phyloP scores from a whole-genome alignment of 1,140 invertebrate genomes.

The Rhizoglyphus robini region DNA sequence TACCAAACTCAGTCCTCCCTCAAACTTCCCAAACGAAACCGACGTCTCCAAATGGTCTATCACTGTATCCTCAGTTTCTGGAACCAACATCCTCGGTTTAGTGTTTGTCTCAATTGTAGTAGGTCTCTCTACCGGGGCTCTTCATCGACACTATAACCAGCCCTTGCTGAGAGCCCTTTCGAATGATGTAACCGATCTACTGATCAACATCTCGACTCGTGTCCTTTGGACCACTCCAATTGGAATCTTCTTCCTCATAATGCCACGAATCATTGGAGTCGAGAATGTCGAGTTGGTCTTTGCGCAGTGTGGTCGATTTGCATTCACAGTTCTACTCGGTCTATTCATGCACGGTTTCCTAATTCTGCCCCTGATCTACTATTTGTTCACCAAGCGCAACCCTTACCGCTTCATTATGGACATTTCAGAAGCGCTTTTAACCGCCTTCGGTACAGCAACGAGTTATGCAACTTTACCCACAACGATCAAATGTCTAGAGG shows the following conservation, averaged over 20 bases:
- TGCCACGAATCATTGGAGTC: conserved; percentile 42
- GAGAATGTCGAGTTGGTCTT: conserved; percentile 37
- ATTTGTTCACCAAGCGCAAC: conserved; percentile 33
- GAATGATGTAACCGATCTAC: conserved; percentile 37
- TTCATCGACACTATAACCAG: conserved; percentile 33
- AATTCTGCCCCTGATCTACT: conserved; percentile 35
- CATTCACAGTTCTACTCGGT: conserved; percentile 37
- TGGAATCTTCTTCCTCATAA: conserved; percentile 53
- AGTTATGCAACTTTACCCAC: conserved; percentile 36
- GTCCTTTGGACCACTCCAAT: conserved; percentile 51
- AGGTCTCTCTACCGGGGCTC: conserved; percentile 39
- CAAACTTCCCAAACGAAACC: background rate
- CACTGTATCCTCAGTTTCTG: background rate
- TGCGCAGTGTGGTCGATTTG: conserved; percentile 41
- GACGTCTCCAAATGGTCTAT: conserved; percentile 4
- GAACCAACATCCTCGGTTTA: conserved; percentile 33
- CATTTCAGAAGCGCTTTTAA: conserved; percentile 37
- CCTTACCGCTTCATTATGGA: conserved; percentile 36
- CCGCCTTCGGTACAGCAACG: conserved; percentile 38
- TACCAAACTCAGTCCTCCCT: background rate
- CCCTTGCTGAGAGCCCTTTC: conserved; percentile 39
- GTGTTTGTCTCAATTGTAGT: conserved; percentile 41
- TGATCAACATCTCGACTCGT: conserved; percentile 37
- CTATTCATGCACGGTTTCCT: conserved; percentile 37
- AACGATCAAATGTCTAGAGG: conserved; percentile 43